These are phyloP conservation scores for Alectoris magna DNA, from an alignment of 2,797 vertebrate species.

Conservation along the genomic window DNA sequence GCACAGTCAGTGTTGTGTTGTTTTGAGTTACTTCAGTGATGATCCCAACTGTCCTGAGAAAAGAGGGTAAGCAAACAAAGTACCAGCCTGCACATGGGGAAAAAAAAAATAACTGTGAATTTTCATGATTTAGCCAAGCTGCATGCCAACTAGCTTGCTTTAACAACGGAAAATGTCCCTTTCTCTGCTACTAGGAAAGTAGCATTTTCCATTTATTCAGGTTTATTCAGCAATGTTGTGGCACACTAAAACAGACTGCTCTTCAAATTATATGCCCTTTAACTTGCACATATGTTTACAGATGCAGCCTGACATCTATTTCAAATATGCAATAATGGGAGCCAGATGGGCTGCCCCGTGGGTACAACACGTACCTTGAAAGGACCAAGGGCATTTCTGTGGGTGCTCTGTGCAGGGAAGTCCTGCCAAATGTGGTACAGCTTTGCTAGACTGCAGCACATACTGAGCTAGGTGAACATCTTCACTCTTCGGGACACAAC, in stretches of 20 bases:
- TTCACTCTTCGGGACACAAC: background rate
- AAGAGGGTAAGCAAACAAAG: background rate
- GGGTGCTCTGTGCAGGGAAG: background rate
- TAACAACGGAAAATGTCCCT: background rate
- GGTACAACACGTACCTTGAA: background rate
- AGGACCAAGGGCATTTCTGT: background rate
- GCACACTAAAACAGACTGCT: background rate
- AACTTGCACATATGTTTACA: rapidly evolving
- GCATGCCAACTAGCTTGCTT: background rate
- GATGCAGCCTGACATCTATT: background rate
- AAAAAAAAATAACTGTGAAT: background rate
- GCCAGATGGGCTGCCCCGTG: background rate
- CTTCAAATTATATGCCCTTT: background rate
- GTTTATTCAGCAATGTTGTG: background rate
- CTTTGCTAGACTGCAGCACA: background rate
- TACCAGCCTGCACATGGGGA: background rate
- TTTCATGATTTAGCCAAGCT: background rate
- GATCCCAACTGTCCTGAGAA: background rate
- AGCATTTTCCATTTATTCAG: background rate
- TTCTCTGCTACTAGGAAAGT: background rate
- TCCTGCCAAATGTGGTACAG: background rate
- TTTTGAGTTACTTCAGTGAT: background rate
- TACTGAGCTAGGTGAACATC: background rate
- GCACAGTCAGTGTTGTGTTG: background rate
- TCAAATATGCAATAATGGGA: background rate